These are phyloP conservation scores for Sciurus niger DNA, from an alignment of 2,113 vertebrate genomes.

Conservation along the genomic window DNA sequence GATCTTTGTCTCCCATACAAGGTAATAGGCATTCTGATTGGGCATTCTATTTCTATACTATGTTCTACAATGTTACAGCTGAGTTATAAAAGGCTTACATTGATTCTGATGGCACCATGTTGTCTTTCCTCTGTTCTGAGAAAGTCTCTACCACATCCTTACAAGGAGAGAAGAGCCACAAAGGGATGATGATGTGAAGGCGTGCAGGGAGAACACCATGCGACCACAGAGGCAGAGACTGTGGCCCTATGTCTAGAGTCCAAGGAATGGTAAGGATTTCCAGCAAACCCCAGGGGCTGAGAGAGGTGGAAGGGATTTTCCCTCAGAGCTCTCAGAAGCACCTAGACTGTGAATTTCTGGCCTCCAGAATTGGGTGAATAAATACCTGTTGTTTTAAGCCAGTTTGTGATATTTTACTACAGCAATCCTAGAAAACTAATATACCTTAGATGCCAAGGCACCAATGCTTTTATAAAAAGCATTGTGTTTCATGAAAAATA, in stretches of 20 bases:
- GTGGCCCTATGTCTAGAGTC: neutral
- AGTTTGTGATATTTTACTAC: neutral
- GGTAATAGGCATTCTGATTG: no score
- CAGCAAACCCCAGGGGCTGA: neutral
- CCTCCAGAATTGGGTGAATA: neutral
- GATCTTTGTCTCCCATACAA: no score
- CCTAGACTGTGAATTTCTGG: neutral
- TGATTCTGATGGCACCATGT: no score
- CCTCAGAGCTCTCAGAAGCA: neutral
- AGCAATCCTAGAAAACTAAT: neutral
- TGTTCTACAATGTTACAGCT: no score
- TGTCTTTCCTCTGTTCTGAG: no score
- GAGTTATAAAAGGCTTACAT: no score
- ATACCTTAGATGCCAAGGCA: neutral
- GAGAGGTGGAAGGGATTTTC: neutral
- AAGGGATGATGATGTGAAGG: neutral
- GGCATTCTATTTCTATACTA: no score
- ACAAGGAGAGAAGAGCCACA: neutral
- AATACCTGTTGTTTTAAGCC: neutral
- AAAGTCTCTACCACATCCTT: no score
- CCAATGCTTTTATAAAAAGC: neutral
- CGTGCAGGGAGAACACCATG: fast-evolving
- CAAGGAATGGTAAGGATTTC: neutral
- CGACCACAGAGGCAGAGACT: neutral
- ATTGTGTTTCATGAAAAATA: neutral